Conservation (phyloP, 2,797 vertebrate species). For the Phrynocephalus vlangalii region DNA sequence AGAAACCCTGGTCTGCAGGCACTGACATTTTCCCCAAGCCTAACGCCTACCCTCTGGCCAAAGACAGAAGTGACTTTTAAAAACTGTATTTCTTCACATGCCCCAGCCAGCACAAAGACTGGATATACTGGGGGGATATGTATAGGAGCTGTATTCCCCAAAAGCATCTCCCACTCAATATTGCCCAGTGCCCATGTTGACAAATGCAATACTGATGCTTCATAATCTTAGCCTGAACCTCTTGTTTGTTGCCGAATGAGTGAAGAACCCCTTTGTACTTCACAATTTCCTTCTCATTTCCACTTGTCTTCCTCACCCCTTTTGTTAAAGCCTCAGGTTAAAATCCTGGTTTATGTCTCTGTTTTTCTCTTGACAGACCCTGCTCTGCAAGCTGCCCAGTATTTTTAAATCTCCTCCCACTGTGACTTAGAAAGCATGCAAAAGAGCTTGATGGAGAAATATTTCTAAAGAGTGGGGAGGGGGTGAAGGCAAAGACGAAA, state of each 20-base stretch:
- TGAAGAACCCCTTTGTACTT: constrained; percentile 10
- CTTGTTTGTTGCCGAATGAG: neutral
- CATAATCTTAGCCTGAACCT: neutral
- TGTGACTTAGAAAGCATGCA: constrained; percentile 35
- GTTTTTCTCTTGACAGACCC: constrained; percentile 31
- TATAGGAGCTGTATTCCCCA: neutral
- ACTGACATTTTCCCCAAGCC: no score
- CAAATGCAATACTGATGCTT: neutral
- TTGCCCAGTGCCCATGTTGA: neutral
- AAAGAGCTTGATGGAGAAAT: constrained; percentile 41
- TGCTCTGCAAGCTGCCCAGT: constrained; percentile 28
- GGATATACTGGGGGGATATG: no score
- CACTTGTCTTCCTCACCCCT: constrained; percentile 6
- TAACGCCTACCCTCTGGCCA: no score
- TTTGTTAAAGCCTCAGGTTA: constrained; percentile 22
- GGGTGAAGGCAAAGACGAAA: constrained; percentile 37
- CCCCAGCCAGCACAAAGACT: neutral
- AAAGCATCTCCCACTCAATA: neutral
- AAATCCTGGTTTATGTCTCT: constrained; percentile 39
- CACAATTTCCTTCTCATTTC: constrained; percentile 17
- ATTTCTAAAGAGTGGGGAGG: constrained; percentile 31
- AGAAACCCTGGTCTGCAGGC: no score
- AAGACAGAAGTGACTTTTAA: no score
- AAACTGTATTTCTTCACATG: neutral
- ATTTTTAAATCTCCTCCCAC: constrained; percentile 31